Conservation (phyloP, 2,797 vertebrate species). For the Pterois miles region DNA sequence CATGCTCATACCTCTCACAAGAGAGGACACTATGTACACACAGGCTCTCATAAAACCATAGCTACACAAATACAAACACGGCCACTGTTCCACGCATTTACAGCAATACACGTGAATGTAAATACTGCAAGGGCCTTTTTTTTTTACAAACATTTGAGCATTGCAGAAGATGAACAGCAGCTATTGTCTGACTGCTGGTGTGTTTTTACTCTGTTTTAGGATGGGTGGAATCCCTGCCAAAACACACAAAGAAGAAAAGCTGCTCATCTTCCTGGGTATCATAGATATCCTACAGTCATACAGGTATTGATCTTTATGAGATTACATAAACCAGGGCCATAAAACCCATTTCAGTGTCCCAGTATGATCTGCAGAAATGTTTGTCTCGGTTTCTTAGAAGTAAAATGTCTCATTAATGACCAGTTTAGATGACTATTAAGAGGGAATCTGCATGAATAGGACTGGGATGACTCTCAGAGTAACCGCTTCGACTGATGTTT, state of each 20-base stretch:
- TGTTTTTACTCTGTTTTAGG: conserved; percentile 77
- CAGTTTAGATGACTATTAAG: background rate
- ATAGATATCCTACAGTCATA: conserved; percentile 99
- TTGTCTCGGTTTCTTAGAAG: background rate
- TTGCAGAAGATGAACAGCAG: conserved; percentile 4
- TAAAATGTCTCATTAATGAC: background rate
- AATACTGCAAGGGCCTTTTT: conserved; percentile 45
- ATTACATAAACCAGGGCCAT: background rate
- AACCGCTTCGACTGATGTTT: background rate
- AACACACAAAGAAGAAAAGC: conserved; percentile 93
- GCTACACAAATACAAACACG: conserved; percentile 71
- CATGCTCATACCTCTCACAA: conserved; percentile 12
- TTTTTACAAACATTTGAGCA: conserved; percentile 60
- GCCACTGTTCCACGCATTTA: conserved; percentile 44
- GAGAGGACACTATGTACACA: conserved; percentile 15
- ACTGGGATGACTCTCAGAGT: background rate
- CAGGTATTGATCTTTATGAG: conserved; percentile 82
- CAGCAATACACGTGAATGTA: conserved; percentile 42
- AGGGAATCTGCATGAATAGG: background rate
- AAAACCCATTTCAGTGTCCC: background rate
- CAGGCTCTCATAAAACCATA: conserved; percentile 63
- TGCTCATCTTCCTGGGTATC: conserved; percentile 97
- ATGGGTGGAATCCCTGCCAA: conserved; percentile 99
- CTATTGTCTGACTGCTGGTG: conserved; percentile 37
- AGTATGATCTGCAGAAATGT: background rate